A percentile compares a stretch with the other conserved stretches of the same genome.
Conservation (phyloP, 2,888 invertebrate species). For the Anticlea derivata region DNA sequence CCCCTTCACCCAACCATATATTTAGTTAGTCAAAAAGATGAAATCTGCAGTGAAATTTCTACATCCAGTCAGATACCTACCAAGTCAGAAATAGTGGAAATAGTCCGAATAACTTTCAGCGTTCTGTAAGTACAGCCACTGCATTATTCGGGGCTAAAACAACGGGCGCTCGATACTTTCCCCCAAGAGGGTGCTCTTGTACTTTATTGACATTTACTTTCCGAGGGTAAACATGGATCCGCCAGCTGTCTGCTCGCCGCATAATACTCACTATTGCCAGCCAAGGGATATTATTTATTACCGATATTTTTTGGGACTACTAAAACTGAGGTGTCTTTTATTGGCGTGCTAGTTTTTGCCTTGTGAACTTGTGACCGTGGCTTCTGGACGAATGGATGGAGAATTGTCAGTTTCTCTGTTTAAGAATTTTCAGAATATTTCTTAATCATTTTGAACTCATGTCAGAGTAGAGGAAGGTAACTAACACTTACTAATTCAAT, state of each 20-base stretch:
- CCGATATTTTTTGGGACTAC: constrained; percentile 43
- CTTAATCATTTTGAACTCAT: no score
- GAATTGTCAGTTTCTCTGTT: no score
- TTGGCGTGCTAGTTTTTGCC: background rate
- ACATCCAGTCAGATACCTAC: background rate
- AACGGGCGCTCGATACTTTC: constrained; percentile 61
- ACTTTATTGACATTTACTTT: constrained; percentile 83
- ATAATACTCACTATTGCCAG: constrained; percentile 40
- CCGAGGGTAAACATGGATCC: constrained; percentile 71
- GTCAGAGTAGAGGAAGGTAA: no score
- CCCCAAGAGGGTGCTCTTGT: constrained; percentile 66
- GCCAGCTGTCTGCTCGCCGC: constrained; percentile 58
- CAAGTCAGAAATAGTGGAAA: constrained; percentile 5
- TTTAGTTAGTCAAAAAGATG: no score
- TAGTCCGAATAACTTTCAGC: constrained; percentile 13
- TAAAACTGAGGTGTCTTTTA: constrained; percentile 19
- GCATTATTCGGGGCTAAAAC: constrained; percentile 55
- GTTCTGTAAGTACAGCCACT: constrained; percentile 32
- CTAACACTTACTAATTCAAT: no score
- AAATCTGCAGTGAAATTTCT: no score
- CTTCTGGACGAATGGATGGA: no score
- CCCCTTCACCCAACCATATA: no score
- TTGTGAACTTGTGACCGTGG: background rate
- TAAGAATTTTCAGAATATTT: no score
- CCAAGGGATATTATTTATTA: constrained; percentile 50